These are phyloP conservation scores for Bovichtus diacanthus DNA, from an alignment of 2,797 vertebrate genomes.

Conservation along the genomic window DNA sequence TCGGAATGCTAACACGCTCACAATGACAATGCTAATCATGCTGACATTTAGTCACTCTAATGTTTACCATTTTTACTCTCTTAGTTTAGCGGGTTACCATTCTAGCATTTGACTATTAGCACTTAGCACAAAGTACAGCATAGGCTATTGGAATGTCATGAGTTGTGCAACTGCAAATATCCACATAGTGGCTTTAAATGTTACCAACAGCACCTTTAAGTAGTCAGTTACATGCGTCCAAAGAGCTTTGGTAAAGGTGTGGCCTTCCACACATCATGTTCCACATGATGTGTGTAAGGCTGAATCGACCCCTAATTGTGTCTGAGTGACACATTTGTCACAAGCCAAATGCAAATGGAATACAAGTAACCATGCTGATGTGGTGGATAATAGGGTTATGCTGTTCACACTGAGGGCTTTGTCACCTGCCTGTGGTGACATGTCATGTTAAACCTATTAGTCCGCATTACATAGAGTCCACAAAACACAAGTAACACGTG, in stretches of 20 bases:
- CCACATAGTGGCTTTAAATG: neutral
- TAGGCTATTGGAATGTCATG: neutral
- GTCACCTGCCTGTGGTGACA: neutral
- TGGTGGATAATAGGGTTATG: slow-evolving; percentile 31
- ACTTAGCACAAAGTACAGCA: neutral
- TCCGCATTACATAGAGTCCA: neutral
- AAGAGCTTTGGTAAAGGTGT: neutral
- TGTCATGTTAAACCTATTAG: slow-evolving; percentile 34
- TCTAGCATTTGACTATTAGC: too few relatives aligned
- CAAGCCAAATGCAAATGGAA: slow-evolving; percentile 20
- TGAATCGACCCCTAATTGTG: neutral
- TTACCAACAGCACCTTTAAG: neutral
- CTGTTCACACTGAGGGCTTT: neutral
- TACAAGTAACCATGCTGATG: slow-evolving; percentile 27
- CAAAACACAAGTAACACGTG: slow-evolving; percentile 11
- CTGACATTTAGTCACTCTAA: too few relatives aligned
- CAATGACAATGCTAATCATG: too few relatives aligned
- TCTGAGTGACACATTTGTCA: slow-evolving; percentile 4
- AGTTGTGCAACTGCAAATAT: neutral
- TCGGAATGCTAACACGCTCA: too few relatives aligned
- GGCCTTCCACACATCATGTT: too few relatives aligned
- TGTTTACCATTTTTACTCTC: neutral
- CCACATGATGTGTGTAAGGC: neutral
- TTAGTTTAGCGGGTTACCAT: neutral
- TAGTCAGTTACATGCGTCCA: neutral